These are phyloP conservation scores for Calephelis perditalis DNA, from an alignment of 2,888 invertebrate species.

Conservation along the genomic window DNA sequence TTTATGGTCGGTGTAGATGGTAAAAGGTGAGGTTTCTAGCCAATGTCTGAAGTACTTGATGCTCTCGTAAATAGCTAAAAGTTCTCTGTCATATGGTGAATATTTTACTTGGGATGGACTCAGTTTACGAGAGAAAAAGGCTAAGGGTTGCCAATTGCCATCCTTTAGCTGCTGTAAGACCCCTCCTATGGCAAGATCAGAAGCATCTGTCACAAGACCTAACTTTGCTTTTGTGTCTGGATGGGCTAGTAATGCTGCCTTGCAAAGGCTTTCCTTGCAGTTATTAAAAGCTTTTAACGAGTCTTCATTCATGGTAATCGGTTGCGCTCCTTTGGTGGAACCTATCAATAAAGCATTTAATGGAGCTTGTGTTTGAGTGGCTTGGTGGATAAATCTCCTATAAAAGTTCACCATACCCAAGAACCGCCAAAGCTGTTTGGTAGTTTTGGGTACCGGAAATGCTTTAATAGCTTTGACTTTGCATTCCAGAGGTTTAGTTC, in stretches of 20 bases:
- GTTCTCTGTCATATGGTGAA: neutral
- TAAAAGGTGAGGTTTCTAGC: neutral
- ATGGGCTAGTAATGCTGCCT: neutral
- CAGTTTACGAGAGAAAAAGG: neutral
- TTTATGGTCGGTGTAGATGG: neutral
- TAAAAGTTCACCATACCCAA: constrained; percentile 14
- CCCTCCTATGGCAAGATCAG: neutral
- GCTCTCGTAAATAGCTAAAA: neutral
- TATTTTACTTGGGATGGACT: neutral
- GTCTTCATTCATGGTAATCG: neutral
- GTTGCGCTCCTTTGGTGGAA: neutral
- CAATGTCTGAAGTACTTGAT: neutral
- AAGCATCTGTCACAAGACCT: neutral
- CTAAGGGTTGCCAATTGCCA: neutral
- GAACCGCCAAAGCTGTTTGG: constrained; percentile 29
- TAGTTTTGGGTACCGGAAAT: constrained; percentile 26
- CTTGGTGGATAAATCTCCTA: neutral
- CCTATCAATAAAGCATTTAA: neutral
- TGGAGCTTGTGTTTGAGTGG: neutral
- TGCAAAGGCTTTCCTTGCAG: neutral
- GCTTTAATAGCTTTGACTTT: constrained; percentile 17
- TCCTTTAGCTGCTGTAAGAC: neutral
- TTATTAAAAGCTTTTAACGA: neutral
- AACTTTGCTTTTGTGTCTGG: neutral
- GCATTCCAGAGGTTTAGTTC: constrained; percentile 15